Base-by-base conservation (phyloP, 1,140 invertebrate genomes). In the Brachionus koreanus region DNA sequence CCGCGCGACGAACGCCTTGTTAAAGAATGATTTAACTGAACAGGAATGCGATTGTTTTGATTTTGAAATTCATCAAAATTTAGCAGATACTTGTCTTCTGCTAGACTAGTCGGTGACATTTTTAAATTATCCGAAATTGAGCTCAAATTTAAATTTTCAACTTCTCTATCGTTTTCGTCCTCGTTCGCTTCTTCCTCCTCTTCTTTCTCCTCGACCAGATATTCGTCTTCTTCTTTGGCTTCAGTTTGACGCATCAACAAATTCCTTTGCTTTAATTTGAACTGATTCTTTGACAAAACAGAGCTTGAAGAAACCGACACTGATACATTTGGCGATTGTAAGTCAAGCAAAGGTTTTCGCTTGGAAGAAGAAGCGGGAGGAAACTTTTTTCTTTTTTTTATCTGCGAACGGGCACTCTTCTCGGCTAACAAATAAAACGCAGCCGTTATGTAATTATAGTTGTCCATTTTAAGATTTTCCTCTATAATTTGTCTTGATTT, bases 391-490 rank as follows among this genome's bases (percentile, higher is more conserved):
- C 9, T 7, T 10, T 74, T 43, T 0, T 37, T 25, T 5, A 35
- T 35, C 13, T 10, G 13, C 0, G 19, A 57, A 0, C 39, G 52
- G 9, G 13, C 9, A 5, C 35, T 29, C 57, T 79, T 79, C 89
- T 99, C 97, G 25, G 96, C 96, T 83, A 99, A 89, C 84, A 99
- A 90, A 90, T 95, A 99, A 90, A 98, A 99, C 35, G 97, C 99
- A 33, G 97, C 97, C 37, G 97, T 98, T 84, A 99, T 94, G 88
- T 98, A 95, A 89, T 97, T 97, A 89, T 99, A 99, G 86, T 96
- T 94, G 90, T 42, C 63, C 52, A 35, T 5, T 63, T 39, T 13
- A n/a, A 67, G 19, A 75, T 75, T 91, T 91, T 87, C 94, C 93
- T 95, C 93, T 84, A 94, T 87, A 84, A 97, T 96, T 88, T 97